Evolutionary conservation across 2,797 vertebrate genomes (phyloP).

Genomic region (Chaenodraco wilsoni): DNA sequence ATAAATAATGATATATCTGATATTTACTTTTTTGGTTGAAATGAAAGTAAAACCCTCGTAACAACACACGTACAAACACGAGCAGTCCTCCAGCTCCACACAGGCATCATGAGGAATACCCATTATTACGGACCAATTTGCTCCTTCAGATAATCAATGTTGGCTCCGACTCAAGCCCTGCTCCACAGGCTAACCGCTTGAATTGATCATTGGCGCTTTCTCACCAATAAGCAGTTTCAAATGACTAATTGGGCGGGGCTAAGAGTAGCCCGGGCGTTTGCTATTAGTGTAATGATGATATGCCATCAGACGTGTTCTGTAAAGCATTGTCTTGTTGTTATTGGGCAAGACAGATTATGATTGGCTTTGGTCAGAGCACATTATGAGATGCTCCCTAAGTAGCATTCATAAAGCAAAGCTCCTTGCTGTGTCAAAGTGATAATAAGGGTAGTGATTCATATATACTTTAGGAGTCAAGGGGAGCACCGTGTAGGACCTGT

Average conservation of each 20-base stretch:
- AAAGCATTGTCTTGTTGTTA: slow-evolving; percentile 88
- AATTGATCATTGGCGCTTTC: slow-evolving; percentile 80
- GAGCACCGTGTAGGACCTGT: slow-evolving; percentile 69
- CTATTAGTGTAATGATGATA: slow-evolving; percentile 88
- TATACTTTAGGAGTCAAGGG: slow-evolving; percentile 83
- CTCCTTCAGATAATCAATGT: slow-evolving; percentile 76
- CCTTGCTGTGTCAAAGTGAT: slow-evolving; percentile 81
- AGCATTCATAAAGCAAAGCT: slow-evolving; percentile 81
- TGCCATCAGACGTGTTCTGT: slow-evolving; percentile 85
- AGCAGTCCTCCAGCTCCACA: slow-evolving; percentile 36
- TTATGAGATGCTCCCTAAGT: slow-evolving; percentile 85
- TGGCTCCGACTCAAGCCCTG: slow-evolving; percentile 67
- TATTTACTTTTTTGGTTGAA: slow-evolving; percentile 16
- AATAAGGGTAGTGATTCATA: slow-evolving; percentile 87
- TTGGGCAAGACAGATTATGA: slow-evolving; percentile 87
- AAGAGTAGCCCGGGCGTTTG: slow-evolving; percentile 74
- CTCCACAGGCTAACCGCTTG: slow-evolving; percentile 74
- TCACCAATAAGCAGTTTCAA: slow-evolving; percentile 82
- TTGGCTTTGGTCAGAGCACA: slow-evolving; percentile 82
- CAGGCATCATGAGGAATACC: slow-evolving; percentile 64
- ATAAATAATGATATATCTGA: slow-evolving; percentile 7
- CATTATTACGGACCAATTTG: slow-evolving; percentile 75
- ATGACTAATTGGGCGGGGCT: slow-evolving; percentile 80
- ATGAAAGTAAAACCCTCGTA: neutral
- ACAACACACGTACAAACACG: slow-evolving; percentile 35